phyloP scores from a whole-genome alignment of 2,113 vertebrate species.

The Leptodactylus fuscus region DNA sequence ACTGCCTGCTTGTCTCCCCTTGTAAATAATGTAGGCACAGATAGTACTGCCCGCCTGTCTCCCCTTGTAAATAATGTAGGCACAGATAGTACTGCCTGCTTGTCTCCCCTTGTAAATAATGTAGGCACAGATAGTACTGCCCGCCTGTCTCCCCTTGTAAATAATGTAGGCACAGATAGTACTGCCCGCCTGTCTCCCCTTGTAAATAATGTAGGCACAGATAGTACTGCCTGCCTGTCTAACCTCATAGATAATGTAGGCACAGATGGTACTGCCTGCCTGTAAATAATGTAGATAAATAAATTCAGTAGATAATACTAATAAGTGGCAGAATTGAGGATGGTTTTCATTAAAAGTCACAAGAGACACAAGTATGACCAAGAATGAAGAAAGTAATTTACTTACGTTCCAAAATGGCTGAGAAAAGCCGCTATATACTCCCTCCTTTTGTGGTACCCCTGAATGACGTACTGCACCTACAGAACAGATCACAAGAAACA shows the following conservation, averaged over 20 bases:
- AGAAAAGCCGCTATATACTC: constrained; percentile 98
- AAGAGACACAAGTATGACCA: no score
- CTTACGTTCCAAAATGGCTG: constrained; percentile 99
- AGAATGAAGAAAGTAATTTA: constrained; percentile 51
- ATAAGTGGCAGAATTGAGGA: neutral
- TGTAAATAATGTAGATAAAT: neutral
- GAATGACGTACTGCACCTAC: constrained; percentile 97
- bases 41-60: neutral
- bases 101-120: neutral
- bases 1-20: neutral
- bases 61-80: neutral
- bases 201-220: neutral
- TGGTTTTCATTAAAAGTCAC: neutral
- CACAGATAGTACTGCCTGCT: neutral
- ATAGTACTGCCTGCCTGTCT: neutral
- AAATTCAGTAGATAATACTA: no score
- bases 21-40: neutral
- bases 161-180: neutral
- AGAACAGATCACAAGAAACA: constrained; percentile 60
- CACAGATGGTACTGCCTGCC: neutral
- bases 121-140: neutral
- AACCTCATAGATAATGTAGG: neutral
- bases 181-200: neutral
- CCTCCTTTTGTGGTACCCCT: constrained; percentile 97
- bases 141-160: neutral